Evolutionary conservation across 2,797 vertebrate genomes (phyloP).

Genomic region (Macrochelys suwanniensis): DNA sequence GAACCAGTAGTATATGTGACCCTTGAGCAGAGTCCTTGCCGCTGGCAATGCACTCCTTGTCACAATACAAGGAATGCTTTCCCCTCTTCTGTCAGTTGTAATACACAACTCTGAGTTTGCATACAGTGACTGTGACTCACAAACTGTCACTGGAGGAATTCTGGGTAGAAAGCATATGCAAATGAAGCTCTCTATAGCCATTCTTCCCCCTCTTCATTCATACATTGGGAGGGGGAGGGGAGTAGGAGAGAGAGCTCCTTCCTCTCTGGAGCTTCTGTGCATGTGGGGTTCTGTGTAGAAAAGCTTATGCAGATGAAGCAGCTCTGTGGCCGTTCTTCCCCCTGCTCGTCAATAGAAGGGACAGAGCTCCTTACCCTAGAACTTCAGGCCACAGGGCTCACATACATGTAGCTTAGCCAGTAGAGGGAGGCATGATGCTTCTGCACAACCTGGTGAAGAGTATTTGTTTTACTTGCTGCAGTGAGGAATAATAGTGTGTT

Average conservation of each 20-base stretch:
- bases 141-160: neutral
- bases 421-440: neutral
- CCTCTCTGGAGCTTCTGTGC: neutral
- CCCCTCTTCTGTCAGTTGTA: neutral
- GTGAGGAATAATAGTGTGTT: neutral
- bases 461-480: neutral
- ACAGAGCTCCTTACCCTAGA: neutral
- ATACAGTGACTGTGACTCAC: neutral
- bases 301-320: neutral
- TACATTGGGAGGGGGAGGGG: neutral
- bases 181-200: neutral
- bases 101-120: neutral
- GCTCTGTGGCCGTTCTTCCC: neutral
- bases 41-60: neutral
- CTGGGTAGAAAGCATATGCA: neutral
- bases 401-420: neutral
- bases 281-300: neutral
- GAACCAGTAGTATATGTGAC: neutral
- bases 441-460: neutral
- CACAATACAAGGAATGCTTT: neutral
- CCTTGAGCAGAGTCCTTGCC: neutral
- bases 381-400: neutral
- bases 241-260: neutral
- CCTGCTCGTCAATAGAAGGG: neutral
- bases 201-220: neutral